A percentile compares a stretch with the other conserved stretches of the same genome.
phyloP scores from a whole-genome alignment of 2,888 invertebrate genomes.

The Myopa tessellatipennis region DNA sequence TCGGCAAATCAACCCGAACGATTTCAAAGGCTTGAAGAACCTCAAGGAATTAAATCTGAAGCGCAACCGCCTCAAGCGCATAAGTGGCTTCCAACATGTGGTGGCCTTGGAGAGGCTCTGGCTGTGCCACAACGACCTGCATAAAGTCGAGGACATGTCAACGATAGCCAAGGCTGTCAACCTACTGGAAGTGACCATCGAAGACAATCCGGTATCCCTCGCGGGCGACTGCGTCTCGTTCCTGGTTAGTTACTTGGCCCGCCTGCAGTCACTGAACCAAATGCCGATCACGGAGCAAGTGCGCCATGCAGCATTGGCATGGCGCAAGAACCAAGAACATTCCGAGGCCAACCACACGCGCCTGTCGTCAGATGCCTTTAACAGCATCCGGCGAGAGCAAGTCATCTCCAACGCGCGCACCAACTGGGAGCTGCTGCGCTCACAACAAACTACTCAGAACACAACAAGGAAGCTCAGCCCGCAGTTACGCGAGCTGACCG shows the following conservation, averaged over 20 bases:
- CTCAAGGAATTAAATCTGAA: constrained; percentile 90
- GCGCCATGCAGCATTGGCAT: constrained; percentile 81
- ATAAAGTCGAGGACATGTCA: constrained; percentile 86
- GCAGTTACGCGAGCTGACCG: constrained; percentile 54
- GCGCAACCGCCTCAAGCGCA: constrained; percentile 83
- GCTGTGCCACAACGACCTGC: constrained; percentile 70
- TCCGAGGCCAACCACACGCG: constrained; percentile 69
- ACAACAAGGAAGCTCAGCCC: constrained; percentile 25
- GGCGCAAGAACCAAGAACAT: constrained; percentile 82
- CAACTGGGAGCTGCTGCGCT: constrained; percentile 85
- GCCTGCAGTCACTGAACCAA: constrained; percentile 78
- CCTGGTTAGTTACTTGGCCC: constrained; percentile 82
- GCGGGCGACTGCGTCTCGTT: constrained; percentile 86
- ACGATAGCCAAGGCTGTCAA: constrained; percentile 82
- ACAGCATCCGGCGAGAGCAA: constrained; percentile 78
- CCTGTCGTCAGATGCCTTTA: constrained; percentile 70
- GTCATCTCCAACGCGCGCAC: constrained; percentile 86
- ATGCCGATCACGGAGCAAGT: constrained; percentile 86
- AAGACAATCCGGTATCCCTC: constrained; percentile 84
- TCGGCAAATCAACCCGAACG: constrained; percentile 78
- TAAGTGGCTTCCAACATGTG: constrained; percentile 84
- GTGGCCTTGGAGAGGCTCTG: constrained; percentile 75
- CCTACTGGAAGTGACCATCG: constrained; percentile 86
- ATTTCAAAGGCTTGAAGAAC: constrained; percentile 81
- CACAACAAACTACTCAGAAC: constrained; percentile 69